Conservation (phyloP, 2,797 vertebrate genomes). For the Zenarchopterus dispar region DNA sequence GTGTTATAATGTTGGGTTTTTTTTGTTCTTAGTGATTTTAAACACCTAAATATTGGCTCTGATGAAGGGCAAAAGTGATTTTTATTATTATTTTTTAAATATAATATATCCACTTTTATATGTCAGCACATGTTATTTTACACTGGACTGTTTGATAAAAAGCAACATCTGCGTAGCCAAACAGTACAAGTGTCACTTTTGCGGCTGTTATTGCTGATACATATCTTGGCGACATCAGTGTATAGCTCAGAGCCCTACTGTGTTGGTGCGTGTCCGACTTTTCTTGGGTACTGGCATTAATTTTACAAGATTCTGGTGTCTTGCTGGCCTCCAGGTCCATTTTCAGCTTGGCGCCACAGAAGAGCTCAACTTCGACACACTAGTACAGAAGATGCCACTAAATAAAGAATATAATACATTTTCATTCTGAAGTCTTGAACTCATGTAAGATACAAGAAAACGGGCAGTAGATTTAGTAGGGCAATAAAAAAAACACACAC, state of each 20-base stretch:
- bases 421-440: background rate
- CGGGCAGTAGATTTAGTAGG: background rate
- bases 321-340: background rate
- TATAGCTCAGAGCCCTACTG: constrained; percentile 4
- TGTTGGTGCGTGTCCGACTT: constrained; percentile 1
- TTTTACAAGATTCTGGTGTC: background rate
- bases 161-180: background rate
- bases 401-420: background rate
- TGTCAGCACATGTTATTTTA: no score
- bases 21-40: no score
- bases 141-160: no score
- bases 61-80: no score
- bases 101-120: no score
- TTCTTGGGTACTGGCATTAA: background rate
- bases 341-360: background rate
- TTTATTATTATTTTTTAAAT: no score
- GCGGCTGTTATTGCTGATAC: background rate
- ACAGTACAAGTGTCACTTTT: background rate
- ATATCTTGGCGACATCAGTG: background rate
- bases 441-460: background rate
- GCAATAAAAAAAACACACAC: background rate
- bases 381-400: background rate
- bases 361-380: background rate
- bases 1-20: no score
- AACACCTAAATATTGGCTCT: no score